Percentiles rank a stretch among this genome's conserved stretches.
Conservation (phyloP, 2,797 vertebrate species). For the Molossus alvarezi region DNA sequence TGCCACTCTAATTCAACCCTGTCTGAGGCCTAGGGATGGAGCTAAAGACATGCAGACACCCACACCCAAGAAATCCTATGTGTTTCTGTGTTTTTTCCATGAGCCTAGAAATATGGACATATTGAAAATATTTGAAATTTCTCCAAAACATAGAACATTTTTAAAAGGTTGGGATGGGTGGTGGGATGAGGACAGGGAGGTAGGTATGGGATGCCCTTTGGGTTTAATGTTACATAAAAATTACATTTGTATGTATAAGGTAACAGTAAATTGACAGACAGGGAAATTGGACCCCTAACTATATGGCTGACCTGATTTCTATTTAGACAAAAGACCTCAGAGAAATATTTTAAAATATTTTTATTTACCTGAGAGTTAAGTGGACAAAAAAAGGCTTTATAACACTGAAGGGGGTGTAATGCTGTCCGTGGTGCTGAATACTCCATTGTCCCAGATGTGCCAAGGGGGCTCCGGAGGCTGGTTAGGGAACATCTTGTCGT, state of each 20-base stretch:
- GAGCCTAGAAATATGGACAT: not conserved
- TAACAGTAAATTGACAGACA: conserved; percentile 11
- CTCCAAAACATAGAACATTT: not conserved
- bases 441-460: not conserved
- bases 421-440: conserved; percentile 90
- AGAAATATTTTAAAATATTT: conserved; percentile 4
- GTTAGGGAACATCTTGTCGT: not conserved
- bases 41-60: not conserved
- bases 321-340: not conserved
- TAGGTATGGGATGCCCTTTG: not conserved
- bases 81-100: conserved; percentile 12
- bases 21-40: conserved; percentile 25
- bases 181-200: not conserved
- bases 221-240: conserved; percentile 47
- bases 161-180: not conserved
- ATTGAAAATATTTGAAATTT: not conserved
- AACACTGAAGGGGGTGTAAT: not conserved
- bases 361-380: conserved; percentile 69
- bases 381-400: conserved; percentile 13
- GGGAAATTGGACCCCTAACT: conserved; percentile 18
- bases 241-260: conserved; percentile 36
- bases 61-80: not conserved
- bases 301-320: not conserved
- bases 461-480: not conserved
- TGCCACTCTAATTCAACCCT: conserved; percentile 40